Evolutionary conservation across 2,888 invertebrate species (phyloP), one percentile per base, ranked within the genome.

Genomic region (Perizoma affinitatum): DNA sequence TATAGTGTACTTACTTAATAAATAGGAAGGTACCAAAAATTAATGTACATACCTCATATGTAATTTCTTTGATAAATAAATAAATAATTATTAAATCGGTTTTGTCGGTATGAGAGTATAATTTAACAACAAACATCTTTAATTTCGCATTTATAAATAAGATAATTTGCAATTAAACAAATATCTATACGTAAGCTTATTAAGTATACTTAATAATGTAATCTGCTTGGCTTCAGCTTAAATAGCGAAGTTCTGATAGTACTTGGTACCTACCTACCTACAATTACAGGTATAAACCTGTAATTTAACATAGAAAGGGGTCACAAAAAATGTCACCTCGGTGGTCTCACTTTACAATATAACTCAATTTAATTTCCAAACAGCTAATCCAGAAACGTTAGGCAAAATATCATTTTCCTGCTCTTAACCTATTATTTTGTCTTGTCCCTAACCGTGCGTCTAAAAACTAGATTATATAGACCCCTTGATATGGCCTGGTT

Each of bases 371-470:
- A 74, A 74, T 81, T 76, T 75, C 70, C 70, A 67, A 74, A 73
- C 69, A 62, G 69, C 67, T 73, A 73, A 78, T 79, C 69, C 70
- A 70, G 67, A 68, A 75, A 76, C 69, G 70, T 75, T 78, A 78
- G 71, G 70, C 65, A 69, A 80, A 84, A 80, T 78, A 79, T 72
- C 75, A 78, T 82, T 84, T 84, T 82, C 82, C 82, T 82, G 83
- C 68, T 67, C 54, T 63, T 74, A 75, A 61, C 72, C 81, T 83
- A 82, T 86, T 84, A 87, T 87, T 87, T 86, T 75, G 74, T 78
- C 74, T 73, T 76, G 65, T 73, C 58, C 58, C 65, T 58, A 63
- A 63, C 58, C 50, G 53, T 61, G 54, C 62, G 65, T 70, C 59
- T 58, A 46, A 38, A 4, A 57, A 22, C 83, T 80, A 78, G 54